Evolutionary conservation across 2,797 vertebrate genomes (phyloP).

Genomic region (Helarctos malayanus): DNA sequence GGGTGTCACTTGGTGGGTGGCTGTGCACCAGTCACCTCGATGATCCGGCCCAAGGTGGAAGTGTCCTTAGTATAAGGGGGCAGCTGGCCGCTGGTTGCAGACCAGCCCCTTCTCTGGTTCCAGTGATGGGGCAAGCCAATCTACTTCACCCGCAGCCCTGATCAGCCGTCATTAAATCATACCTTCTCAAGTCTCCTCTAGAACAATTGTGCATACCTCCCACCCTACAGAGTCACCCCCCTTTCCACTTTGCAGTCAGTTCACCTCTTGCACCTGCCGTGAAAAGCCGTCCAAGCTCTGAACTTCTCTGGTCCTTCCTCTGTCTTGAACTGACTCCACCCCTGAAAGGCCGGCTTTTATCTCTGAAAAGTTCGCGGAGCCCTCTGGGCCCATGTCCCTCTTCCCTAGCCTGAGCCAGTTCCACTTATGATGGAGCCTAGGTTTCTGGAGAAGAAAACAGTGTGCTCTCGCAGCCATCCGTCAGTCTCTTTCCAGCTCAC

Average conservation of each 20-base stretch:
- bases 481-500: not conserved
- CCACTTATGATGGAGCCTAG: not conserved
- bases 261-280: not conserved
- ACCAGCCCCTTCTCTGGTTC: not conserved
- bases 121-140: not conserved
- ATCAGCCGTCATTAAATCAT: not conserved
- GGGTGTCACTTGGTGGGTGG: not conserved
- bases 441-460: not conserved
- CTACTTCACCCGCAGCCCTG: not conserved
- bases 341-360: not conserved
- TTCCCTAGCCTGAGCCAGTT: not conserved
- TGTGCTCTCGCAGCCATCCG: not conserved
- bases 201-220: not conserved
- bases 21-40: not conserved
- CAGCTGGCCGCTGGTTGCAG: not conserved
- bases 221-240: too few species aligned
- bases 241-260: rapidly evolving
- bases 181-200: not conserved
- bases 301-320: not conserved
- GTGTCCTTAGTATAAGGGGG: not conserved
- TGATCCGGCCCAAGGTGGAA: not conserved
- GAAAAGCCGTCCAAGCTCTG: not conserved
- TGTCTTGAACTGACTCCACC: rapidly evolving
- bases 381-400: not conserved
- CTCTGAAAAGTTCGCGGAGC: not conserved